These are phyloP conservation scores for Aphidius colemani DNA, from an alignment of 2,888 invertebrate species.

Conservation along the genomic window DNA sequence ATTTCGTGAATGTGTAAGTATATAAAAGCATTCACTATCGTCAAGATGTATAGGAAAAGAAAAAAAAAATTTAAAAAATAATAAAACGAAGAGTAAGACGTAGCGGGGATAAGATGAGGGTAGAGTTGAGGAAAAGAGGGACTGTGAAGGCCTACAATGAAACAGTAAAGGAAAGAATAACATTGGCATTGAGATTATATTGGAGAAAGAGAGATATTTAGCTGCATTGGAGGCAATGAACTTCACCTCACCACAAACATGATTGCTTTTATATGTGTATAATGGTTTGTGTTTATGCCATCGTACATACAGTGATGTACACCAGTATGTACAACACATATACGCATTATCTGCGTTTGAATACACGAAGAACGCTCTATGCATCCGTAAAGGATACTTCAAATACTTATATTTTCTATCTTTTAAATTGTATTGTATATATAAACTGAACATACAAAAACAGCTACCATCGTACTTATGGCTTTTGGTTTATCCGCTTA, in stretches of 20 bases:
- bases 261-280: constrained; percentile 55
- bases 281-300: constrained; percentile 56
- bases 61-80: neutral
- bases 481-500: constrained; percentile 28
- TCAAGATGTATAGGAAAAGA: constrained; percentile 1
- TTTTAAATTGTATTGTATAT: constrained; percentile 9
- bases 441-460: neutral
- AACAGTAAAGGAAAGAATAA: constrained; percentile 9
- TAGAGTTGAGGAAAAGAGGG: constrained; percentile 23
- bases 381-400: constrained; percentile 2
- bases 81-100: constrained; percentile 6
- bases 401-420: constrained; percentile 5
- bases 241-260: constrained; percentile 55
- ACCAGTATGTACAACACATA: neutral
- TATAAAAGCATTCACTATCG: constrained; percentile 21
- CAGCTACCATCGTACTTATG: constrained; percentile 21
- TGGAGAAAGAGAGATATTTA: constrained; percentile 28
- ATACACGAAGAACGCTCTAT: constrained; percentile 29
- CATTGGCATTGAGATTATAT: constrained; percentile 7
- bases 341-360: constrained; percentile 37
- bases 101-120: neutral
- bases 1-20: too few species aligned
- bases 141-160: constrained; percentile 4
- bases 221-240: constrained; percentile 57
- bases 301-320: constrained; percentile 36